Evolutionary conservation across 2,888 invertebrate species (phyloP).

Genomic region (Entomobrya multifasciata): DNA sequence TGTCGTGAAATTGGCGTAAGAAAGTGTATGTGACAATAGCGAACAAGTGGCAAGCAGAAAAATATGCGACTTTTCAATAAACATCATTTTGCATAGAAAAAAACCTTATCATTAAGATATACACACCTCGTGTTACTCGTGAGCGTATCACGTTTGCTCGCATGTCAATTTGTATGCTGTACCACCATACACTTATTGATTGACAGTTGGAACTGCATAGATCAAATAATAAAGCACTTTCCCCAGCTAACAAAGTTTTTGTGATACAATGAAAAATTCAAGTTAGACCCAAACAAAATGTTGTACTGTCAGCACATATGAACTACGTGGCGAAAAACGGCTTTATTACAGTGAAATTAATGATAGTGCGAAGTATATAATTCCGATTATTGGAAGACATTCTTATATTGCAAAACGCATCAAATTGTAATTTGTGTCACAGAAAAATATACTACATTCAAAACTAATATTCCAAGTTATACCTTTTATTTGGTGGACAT

Average conservation of each 20-base stretch:
- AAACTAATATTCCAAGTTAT: neutral
- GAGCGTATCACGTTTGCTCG: neutral
- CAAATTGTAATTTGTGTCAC: neutral
- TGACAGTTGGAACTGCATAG: neutral
- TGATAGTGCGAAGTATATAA: constrained; percentile 14
- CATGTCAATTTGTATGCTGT: neutral
- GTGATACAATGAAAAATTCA: neutral
- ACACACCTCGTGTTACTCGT: neutral
- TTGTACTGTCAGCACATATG: no score
- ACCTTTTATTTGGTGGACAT: neutral
- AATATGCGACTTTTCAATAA: constrained; percentile 10
- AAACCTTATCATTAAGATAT: neutral
- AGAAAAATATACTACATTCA: neutral
- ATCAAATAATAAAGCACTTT: no score
- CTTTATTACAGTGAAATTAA: neutral
- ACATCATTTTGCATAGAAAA: neutral
- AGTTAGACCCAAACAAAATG: no score
- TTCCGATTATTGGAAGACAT: neutral
- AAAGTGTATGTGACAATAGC: neutral
- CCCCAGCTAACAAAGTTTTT: neutral
- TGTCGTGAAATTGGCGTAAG: neutral
- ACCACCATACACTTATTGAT: neutral
- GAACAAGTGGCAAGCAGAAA: constrained; percentile 2
- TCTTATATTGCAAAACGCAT: no score
- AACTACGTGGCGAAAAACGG: neutral